Evolutionary conservation across 2,113 vertebrate species (phyloP), one percentile per base, ranked within the genome.

Genomic region (Equus quagga): DNA sequence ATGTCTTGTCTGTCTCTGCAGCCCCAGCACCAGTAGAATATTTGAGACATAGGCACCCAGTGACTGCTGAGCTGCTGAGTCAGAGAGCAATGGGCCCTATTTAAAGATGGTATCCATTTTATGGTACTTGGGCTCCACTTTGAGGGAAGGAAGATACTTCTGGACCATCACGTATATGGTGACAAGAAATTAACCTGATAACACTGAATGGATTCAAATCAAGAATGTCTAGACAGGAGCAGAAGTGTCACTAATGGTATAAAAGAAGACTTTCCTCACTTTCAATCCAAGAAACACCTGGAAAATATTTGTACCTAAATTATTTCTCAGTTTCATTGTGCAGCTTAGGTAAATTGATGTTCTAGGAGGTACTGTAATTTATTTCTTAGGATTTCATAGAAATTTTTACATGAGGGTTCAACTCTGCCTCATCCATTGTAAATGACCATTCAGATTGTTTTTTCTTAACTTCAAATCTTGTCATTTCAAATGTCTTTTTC

Each of bases 221-320:
- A 46, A 95, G 56, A 76, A 4, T 89, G 28, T 70, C 44, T 95
- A 83, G 82, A 78, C 18, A 56, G 21, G 62, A 33, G 44, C 31
- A 54, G 62, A 72, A 80, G 33, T 46, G 41, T 58, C 72, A 54
- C 14, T 33, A 15, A 31, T 3, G 12, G 31, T 44, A 33, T 78
- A 21, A 86, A 88, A 73, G 44, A 58, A 60, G 2, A 10, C 17
- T 92, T 83, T n/a, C 18, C 41, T 26, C 10, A 31, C 33, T 19
- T 64, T 12, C 23, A 21, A 2, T 51, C 51, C 44, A 46, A 36
- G 33, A 64, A 86, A 86, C 18, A 82, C 60, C 19, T 69, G 62
- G 17, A 1, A 79, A 58, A 60, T 49, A 15, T 56, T 15, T 65
- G 56, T 49, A n/a, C 26, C 18, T 13, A 24, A 79, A 44, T 17